Evolutionary conservation across 1,140 invertebrate genomes (phyloP).

Genomic region (Cotesia chilonis): DNA sequence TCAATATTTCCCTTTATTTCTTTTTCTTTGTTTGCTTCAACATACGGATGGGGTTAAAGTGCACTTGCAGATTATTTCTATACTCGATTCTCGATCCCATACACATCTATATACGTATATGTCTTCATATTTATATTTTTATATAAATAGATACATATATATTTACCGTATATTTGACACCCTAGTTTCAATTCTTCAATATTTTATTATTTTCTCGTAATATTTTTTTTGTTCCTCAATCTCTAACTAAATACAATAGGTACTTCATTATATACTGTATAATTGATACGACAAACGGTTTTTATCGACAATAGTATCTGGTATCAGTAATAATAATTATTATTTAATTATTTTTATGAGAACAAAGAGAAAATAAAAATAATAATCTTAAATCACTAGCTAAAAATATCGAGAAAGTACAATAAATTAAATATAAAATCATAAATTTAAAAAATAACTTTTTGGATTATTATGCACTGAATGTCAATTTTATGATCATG

Average conservation of each 20-base stretch:
- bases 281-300: neutral
- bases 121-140: slow-evolving; percentile 7
- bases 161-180: neutral
- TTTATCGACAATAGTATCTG: neutral
- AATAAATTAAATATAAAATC: too few relatives aligned
- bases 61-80: slow-evolving; percentile 28
- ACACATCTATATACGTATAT: neutral
- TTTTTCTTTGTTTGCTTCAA: slow-evolving; percentile 18
- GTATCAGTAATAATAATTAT: neutral
- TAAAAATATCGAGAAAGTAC: too few relatives aligned
- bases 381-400: too few relatives aligned
- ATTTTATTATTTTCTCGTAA: neutral
- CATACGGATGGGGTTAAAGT: neutral
- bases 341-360: neutral
- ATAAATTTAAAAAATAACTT: too few relatives aligned
- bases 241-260: neutral
- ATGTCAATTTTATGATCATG: too few relatives aligned
- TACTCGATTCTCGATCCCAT: slow-evolving; percentile 8
- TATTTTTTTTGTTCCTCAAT: neutral
- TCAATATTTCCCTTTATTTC: slow-evolving; percentile 1
- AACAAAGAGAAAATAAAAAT: too few relatives aligned
- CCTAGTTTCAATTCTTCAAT: neutral
- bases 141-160: neutral
- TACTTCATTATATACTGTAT: neutral
- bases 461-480: too few relatives aligned